A percentile compares a stretch with the other conserved stretches of the same genome.
Conservation (phyloP, 2,888 invertebrate genomes). For the Epiblema foenella region DNA sequence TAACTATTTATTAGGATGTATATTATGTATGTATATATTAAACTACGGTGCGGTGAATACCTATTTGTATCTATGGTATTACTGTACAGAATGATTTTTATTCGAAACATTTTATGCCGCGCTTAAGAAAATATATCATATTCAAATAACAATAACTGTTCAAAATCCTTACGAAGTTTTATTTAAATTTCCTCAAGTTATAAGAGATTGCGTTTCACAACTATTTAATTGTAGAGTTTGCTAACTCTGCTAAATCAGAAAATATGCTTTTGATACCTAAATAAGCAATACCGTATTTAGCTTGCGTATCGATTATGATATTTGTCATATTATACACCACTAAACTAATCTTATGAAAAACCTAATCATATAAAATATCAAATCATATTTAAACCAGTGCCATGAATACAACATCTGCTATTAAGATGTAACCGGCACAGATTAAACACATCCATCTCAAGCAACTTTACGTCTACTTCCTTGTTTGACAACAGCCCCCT, state of each 20-base stretch:
- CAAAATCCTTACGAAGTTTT: slow-evolving; percentile 55
- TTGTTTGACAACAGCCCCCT: slow-evolving; percentile 21
- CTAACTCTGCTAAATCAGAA: neutral
- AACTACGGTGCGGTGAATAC: too few relatives aligned
- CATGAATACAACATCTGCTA: neutral
- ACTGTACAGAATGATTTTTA: neutral
- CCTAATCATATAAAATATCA: too few relatives aligned
- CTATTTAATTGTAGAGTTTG: neutral
- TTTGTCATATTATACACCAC: too few relatives aligned
- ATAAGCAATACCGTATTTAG: neutral
- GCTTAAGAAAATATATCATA: slow-evolving; percentile 53
- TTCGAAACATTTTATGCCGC: slow-evolving; percentile 47
- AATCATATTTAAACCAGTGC: neutral
- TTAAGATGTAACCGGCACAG: slow-evolving; percentile 12
- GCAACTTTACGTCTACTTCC: slow-evolving; percentile 19
- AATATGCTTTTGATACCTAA: neutral
- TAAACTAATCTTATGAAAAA: too few relatives aligned
- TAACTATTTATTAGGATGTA: too few relatives aligned
- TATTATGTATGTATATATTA: too few relatives aligned
- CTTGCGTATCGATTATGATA: neutral
- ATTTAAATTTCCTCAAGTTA: slow-evolving; percentile 47
- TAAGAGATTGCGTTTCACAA: slow-evolving; percentile 42
- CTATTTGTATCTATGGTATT: neutral
- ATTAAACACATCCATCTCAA: slow-evolving; percentile 22
- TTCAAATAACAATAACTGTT: slow-evolving; percentile 60